A percentile compares a stretch with the other conserved stretches of the same genome.
These are phyloP conservation scores for Nettapus auritus DNA, from an alignment of 2,113 vertebrate genomes.

Conservation along the genomic window DNA sequence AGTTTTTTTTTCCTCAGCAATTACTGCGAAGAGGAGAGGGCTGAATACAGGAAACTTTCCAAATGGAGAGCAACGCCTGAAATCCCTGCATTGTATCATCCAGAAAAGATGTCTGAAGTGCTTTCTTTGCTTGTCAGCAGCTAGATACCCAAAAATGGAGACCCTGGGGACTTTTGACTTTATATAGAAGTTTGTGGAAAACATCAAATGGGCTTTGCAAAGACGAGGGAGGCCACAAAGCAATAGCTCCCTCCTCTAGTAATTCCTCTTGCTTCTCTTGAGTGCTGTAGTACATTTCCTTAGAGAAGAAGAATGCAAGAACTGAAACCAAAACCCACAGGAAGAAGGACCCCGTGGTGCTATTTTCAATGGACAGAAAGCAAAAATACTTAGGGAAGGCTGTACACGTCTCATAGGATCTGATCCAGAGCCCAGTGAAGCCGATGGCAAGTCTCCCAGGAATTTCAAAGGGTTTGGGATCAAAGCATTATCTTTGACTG, in stretches of 20 bases:
- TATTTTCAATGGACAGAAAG: neutral
- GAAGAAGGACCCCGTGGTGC: neutral
- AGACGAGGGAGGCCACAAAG: neutral
- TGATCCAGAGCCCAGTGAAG: neutral
- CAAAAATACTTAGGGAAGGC: neutral
- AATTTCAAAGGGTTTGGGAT: neutral
- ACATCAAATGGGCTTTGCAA: conserved; percentile 12
- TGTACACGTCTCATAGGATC: neutral
- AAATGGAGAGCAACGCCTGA: neutral
- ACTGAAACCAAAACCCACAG: neutral
- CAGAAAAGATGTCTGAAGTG: neutral
- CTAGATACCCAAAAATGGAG: conserved; percentile 6
- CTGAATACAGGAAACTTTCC: neutral
- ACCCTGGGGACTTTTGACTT: conserved; percentile 19
- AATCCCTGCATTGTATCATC: neutral
- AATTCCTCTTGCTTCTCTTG: neutral
- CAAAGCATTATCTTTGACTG: neutral
- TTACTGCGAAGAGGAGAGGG: neutral
- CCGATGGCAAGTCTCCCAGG: neutral
- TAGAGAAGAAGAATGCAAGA: conserved; percentile 17
- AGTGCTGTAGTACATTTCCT: neutral
- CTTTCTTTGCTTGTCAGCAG: neutral
- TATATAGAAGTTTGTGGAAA: neutral
- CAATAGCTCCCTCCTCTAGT: neutral
- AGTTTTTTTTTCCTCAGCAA: neutral